Conservation (phyloP, 2,888 invertebrate genomes). For the Heteromyza rotundicornis region DNA sequence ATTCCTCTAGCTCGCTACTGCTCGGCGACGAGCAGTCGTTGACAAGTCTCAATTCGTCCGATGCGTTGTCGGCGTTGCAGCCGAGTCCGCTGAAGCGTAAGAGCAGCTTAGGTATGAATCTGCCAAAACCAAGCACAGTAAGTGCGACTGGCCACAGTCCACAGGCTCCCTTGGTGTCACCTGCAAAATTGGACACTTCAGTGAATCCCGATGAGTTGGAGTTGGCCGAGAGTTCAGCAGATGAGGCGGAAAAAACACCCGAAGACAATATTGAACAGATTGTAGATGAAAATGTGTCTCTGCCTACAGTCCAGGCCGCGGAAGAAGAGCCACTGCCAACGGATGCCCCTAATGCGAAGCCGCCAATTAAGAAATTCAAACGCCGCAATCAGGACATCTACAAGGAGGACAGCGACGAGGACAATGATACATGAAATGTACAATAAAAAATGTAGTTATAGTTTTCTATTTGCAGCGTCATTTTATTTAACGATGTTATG, state of each 20-base stretch:
- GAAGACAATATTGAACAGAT: too few species aligned
- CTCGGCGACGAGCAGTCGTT: slow-evolving; percentile 25
- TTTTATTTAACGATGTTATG: too few species aligned
- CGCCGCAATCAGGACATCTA: slow-evolving; percentile 59
- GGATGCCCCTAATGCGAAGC: slow-evolving; percentile 34
- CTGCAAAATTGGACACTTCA: slow-evolving; percentile 19
- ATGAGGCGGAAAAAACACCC: slow-evolving; percentile 14
- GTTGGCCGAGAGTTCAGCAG: slow-evolving; percentile 23
- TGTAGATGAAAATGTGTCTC: too few species aligned
- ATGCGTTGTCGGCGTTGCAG: slow-evolving; percentile 14
- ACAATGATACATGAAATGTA: too few species aligned
- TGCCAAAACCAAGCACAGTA: slow-evolving; percentile 45
- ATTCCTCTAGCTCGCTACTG: slow-evolving; percentile 27
- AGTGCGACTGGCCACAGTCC: background rate
- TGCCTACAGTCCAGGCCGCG: too few species aligned
- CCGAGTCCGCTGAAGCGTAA: slow-evolving; percentile 49
- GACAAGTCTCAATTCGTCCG: slow-evolving; percentile 35
- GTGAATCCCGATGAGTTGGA: slow-evolving; percentile 30
- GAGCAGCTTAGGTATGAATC: slow-evolving; percentile 38
- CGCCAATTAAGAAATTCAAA: slow-evolving; percentile 57
- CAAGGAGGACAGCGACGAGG: too few species aligned
- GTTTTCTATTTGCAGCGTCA: too few species aligned
- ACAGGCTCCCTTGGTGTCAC: too few species aligned
- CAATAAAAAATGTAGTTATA: too few species aligned
- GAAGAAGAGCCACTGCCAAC: background rate